phyloP scores from a whole-genome alignment of 2,888 invertebrate genomes.

The Cantharis rustica region DNA sequence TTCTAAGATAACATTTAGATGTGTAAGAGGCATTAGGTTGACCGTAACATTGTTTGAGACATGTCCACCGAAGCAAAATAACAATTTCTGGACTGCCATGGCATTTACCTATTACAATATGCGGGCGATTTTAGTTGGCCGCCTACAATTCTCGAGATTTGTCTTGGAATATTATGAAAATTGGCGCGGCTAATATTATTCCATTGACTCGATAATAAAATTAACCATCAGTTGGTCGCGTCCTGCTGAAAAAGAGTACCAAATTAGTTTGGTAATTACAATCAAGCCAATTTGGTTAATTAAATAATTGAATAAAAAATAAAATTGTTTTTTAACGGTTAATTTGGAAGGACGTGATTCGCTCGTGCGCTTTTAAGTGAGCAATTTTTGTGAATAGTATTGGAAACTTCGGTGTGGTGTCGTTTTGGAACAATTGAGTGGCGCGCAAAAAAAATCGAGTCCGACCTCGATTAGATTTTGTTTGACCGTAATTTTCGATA shows the following conservation, averaged over 20 bases:
- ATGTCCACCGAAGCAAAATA: constrained; percentile 45
- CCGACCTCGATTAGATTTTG: neutral
- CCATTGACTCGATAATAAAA: neutral
- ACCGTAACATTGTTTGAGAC: constrained; percentile 47
- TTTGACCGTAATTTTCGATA: neutral
- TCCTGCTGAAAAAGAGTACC: neutral
- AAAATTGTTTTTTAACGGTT: neutral
- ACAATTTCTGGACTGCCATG: constrained; percentile 20
- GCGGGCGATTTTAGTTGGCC: constrained; percentile 21
- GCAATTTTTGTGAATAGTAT: neutral
- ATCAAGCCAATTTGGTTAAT: neutral
- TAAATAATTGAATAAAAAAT: neutral
- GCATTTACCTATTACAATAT: constrained; percentile 19
- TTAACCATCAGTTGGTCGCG: neutral
- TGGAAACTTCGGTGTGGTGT: neutral
- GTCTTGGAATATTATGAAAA: neutral
- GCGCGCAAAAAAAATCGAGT: neutral
- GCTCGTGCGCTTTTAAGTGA: neutral
- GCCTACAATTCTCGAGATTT: constrained; percentile 5
- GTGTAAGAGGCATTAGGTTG: constrained; percentile 40
- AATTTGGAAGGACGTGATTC: neutral
- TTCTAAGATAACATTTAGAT: constrained; percentile 52
- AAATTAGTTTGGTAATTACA: neutral
- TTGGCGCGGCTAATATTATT: neutral
- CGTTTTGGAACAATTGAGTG: neutral